These are phyloP conservation scores for Sylvilagus bachmani DNA, from an alignment of 2,113 vertebrate species.

Conservation along the genomic window DNA sequence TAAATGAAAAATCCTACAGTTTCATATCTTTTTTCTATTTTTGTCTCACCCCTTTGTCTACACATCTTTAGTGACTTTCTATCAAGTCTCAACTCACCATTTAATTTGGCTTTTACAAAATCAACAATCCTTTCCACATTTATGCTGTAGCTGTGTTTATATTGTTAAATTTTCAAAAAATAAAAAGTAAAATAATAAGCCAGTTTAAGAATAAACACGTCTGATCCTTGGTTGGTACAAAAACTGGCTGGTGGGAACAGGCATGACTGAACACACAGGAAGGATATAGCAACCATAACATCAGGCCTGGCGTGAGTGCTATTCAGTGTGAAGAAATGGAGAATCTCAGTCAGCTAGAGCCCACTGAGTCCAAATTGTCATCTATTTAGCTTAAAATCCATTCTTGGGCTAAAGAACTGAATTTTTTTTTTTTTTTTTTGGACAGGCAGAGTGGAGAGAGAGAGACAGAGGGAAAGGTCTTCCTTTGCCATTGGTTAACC, in stretches of 20 bases:
- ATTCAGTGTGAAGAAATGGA: neutral
- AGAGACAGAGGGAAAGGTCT: no score
- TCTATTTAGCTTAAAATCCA: neutral
- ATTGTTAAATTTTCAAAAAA: conserved; percentile 25
- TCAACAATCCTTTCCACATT: conserved; percentile 2
- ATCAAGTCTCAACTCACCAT: neutral
- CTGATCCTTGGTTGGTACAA: neutral
- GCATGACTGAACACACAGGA: rapidly evolving
- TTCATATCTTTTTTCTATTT: neutral
- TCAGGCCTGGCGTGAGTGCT: neutral
- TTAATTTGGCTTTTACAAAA: conserved; percentile 45
- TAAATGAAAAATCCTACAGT: conserved; percentile 13
- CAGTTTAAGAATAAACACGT: neutral
- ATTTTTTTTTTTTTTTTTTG: neutral
- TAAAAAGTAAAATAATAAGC: conserved; percentile 37
- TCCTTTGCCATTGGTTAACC: no score
- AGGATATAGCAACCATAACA: neutral
- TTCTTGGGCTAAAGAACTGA: neutral
- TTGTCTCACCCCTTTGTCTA: neutral
- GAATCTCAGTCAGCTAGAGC: neutral
- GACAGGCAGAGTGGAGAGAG: no score
- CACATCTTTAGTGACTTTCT: neutral
- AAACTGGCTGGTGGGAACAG: neutral
- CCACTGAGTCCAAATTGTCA: neutral
- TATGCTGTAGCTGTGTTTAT: neutral